These are phyloP conservation scores for Aspidiotus destructor DNA, from an alignment of 2,888 invertebrate genomes.

Conservation along the genomic window DNA sequence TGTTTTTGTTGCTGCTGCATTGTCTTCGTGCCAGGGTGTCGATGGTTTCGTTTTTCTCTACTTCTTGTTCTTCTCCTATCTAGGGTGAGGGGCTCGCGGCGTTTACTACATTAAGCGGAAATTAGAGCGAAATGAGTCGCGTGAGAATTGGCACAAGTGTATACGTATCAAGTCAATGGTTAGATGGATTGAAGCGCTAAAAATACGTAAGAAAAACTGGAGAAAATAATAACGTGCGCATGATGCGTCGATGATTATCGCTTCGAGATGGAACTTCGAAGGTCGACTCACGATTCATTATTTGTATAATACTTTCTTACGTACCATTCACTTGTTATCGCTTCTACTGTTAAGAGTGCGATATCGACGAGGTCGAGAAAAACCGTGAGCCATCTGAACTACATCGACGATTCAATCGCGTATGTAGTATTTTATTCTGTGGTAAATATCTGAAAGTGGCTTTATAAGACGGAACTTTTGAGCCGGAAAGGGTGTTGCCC, in stretches of 20 bases:
- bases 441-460: too few species aligned
- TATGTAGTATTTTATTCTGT: too few species aligned
- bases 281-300: not conserved
- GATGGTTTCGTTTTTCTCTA: too few species aligned
- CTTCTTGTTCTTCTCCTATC: too few species aligned
- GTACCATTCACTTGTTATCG: too few species aligned
- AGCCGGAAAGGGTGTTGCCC: too few species aligned
- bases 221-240: not conserved
- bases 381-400: too few species aligned
- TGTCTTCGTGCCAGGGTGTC: not conserved
- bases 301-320: not conserved
- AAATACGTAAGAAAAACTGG: not conserved
- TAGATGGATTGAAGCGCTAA: not conserved
- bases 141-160: not conserved
- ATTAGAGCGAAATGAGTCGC: not conserved
- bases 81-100: not conserved
- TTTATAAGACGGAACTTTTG: too few species aligned
- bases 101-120: not conserved
- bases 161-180: too few species aligned
- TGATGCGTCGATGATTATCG: not conserved
- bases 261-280: not conserved
- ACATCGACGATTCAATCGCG: too few species aligned
- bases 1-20: not conserved
- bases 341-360: too few species aligned
- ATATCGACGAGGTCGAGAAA: too few species aligned